These are phyloP conservation scores for Gymnocypris eckloni DNA, from an alignment of 2,797 vertebrate genomes.

Conservation along the genomic window DNA sequence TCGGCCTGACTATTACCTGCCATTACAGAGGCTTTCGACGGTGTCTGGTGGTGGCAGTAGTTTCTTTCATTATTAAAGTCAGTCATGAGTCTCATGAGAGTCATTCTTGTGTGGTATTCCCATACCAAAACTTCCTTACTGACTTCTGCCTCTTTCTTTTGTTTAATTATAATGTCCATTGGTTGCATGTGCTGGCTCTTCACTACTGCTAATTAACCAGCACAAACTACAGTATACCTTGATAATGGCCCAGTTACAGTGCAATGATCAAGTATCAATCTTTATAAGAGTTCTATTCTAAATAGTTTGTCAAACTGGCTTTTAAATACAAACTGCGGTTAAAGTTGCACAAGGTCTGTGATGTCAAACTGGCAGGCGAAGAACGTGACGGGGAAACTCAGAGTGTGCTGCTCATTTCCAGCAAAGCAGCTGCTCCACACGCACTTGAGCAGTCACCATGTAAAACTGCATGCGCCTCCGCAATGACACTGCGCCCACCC, in stretches of 20 bases:
- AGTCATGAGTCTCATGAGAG: neutral
- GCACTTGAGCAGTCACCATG: constrained; percentile 14
- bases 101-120: neutral
- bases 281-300: neutral
- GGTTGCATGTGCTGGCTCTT: neutral
- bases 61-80: neutral
- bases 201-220: neutral
- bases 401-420: neutral
- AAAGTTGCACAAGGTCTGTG: neutral
- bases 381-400: neutral
- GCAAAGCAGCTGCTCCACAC: constrained; percentile 14
- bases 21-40: neutral
- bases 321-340: neutral
- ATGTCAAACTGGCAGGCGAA: constrained; percentile 2
- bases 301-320: neutral
- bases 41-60: constrained; percentile 12
- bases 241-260: neutral
- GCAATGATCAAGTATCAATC: too few relatives aligned
- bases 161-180: neutral
- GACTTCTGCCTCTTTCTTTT: neutral
- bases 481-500: constrained; percentile 59
- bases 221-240: neutral
- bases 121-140: neutral
- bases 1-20: neutral
- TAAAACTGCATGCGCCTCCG: constrained; percentile 52